Conservation (phyloP, 2,888 invertebrate species). For the Dione juno region DNA sequence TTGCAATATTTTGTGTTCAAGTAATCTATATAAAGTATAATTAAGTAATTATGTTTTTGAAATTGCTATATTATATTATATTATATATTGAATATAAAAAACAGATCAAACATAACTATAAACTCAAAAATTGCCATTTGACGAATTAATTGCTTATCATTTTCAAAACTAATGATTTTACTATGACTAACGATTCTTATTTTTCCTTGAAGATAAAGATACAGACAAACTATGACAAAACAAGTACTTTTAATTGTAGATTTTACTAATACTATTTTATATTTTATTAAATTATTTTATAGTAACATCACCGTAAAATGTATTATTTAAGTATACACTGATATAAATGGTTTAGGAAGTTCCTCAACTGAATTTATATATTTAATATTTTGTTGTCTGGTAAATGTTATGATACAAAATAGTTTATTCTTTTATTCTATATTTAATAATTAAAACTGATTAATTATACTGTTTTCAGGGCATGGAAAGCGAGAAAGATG, state of each 20-base stretch:
- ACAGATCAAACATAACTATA: neutral
- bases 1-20: neutral
- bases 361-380: too few species aligned
- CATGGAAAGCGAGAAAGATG: constrained; percentile 73
- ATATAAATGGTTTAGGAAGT: too few species aligned
- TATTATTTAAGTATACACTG: neutral
- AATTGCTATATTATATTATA: too few species aligned
- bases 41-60: too few species aligned
- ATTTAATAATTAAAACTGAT: neutral
- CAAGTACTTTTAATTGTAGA: neutral
- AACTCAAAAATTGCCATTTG: neutral
- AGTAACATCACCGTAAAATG: neutral
- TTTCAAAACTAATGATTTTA: constrained; percentile 3
- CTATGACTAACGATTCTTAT: too few species aligned
- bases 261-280: neutral
- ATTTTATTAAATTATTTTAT: neutral
- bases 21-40: too few species aligned
- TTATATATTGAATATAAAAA: too few species aligned
- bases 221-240: neutral
- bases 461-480: constrained; percentile 61
- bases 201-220: constrained; percentile 13
- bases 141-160: neutral
- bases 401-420: too few species aligned
- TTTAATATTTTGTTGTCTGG: too few species aligned
- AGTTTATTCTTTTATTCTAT: too few species aligned